Evolutionary conservation across 2,888 invertebrate genomes (phyloP).

Genomic region (Hoplodrina blanda): DNA sequence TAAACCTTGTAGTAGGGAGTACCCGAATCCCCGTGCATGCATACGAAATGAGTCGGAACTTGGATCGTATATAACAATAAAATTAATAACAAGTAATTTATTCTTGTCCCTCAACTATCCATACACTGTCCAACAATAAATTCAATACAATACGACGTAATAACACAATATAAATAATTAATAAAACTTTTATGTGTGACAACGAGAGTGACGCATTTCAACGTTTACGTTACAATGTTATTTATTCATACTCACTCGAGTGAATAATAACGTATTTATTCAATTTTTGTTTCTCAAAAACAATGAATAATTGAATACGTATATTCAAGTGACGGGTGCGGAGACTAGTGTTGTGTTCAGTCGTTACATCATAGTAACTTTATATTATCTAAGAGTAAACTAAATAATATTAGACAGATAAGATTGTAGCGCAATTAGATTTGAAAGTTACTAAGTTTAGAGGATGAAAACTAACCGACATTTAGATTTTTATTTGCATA

Average conservation of each 20-base stretch:
- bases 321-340: slow-evolving; percentile 40
- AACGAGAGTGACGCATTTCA: slow-evolving; percentile 68
- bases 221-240: slow-evolving; percentile 60
- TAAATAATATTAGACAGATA: slow-evolving; percentile 75
- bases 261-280: slow-evolving; percentile 64
- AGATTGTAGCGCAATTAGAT: slow-evolving; percentile 78
- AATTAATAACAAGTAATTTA: slow-evolving; percentile 79
- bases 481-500: slow-evolving; percentile 85
- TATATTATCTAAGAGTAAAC: slow-evolving; percentile 77
- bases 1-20: slow-evolving; percentile 50
- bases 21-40: slow-evolving; percentile 69
- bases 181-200: slow-evolving; percentile 70
- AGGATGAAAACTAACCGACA: slow-evolving; percentile 86
- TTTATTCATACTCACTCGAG: slow-evolving; percentile 63
- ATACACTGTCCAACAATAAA: slow-evolving; percentile 63
- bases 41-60: slow-evolving; percentile 71
- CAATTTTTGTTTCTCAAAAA: slow-evolving; percentile 64
- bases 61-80: slow-evolving; percentile 69
- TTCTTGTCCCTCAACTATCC: slow-evolving; percentile 68
- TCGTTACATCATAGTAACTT: slow-evolving; percentile 69
- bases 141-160: slow-evolving; percentile 60
- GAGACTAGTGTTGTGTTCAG: slow-evolving; percentile 74
- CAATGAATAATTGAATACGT: slow-evolving; percentile 65
- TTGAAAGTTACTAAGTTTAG: slow-evolving; percentile 88
- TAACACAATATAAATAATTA: slow-evolving; percentile 70